phyloP scores from a whole-genome alignment of 2,113 vertebrate genomes.

The Agapornis roseicollis region DNA sequence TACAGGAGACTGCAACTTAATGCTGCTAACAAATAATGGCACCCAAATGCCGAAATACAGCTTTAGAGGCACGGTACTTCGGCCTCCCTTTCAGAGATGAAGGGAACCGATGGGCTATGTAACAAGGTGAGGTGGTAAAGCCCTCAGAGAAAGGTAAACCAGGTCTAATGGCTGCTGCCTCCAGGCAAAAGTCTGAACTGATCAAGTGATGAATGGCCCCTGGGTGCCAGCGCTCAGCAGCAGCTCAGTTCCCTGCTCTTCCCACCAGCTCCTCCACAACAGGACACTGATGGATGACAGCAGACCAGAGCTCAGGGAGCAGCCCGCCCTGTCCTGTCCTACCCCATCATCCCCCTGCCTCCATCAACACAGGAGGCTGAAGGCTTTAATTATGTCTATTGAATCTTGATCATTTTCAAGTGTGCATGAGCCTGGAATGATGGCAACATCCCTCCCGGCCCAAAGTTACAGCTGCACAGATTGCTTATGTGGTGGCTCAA shows the following conservation, averaged over 20 bases:
- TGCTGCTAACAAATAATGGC: fast-evolving
- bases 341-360: neutral
- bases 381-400: neutral
- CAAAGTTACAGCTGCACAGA: neutral
- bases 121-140: neutral
- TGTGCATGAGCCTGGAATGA: fast-evolving
- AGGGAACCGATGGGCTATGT: neutral
- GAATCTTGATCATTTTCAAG: neutral
- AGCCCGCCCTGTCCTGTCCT: neutral
- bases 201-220: neutral
- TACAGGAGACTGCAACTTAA: neutral
- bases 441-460: neutral
- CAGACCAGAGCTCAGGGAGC: neutral
- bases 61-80: neutral
- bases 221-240: fast-evolving
- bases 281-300: neutral
- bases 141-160: neutral
- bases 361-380: neutral
- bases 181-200: neutral
- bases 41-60: neutral
- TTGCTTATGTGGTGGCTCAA: neutral
- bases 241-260: neutral
- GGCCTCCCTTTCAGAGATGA: neutral
- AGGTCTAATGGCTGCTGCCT: neutral
- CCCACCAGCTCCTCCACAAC: neutral